Evolutionary conservation across 2,888 invertebrate genomes (phyloP).

Genomic region (Rhodophaea formosa): DNA sequence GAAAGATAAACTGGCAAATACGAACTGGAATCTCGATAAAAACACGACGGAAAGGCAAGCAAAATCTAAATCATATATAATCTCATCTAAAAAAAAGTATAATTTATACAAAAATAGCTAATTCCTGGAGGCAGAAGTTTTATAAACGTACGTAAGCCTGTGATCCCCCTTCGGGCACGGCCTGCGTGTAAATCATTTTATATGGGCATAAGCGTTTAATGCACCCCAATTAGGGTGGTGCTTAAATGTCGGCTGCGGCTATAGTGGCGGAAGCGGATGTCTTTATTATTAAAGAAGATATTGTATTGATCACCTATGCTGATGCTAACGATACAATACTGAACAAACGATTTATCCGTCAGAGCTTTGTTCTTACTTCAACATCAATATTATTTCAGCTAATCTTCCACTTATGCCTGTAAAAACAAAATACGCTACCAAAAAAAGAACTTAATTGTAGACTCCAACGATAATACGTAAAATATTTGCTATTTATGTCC

Average conservation of each 20-base stretch:
- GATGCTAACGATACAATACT: too few species aligned
- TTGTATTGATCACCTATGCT: too few species aligned
- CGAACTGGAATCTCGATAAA: background rate
- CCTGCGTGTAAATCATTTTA: slow-evolving; percentile 61
- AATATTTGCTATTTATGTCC: too few species aligned
- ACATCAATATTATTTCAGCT: too few species aligned
- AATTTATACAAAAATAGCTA: background rate
- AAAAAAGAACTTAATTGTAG: too few species aligned
- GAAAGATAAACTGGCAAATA: too few species aligned
- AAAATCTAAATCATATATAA: too few species aligned
- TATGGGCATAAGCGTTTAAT: slow-evolving; percentile 62
- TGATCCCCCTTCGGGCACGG: slow-evolving; percentile 28
- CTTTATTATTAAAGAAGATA: slow-evolving; percentile 4
- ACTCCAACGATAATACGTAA: too few species aligned
- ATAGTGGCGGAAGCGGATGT: slow-evolving; percentile 27
- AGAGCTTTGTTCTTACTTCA: too few species aligned
- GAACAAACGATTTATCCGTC: too few species aligned
- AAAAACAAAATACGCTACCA: too few species aligned
- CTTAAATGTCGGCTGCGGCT: slow-evolving; percentile 46
- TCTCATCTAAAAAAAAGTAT: slow-evolving; percentile 7
- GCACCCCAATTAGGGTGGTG: slow-evolving; percentile 58
- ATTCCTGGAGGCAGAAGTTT: slow-evolving; percentile 3
- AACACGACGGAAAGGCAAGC: background rate
- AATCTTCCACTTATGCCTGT: too few species aligned
- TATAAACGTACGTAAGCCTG: slow-evolving; percentile 12